phyloP scores from a whole-genome alignment of 2,797 vertebrate species.

The Notolabrus celidotus region DNA sequence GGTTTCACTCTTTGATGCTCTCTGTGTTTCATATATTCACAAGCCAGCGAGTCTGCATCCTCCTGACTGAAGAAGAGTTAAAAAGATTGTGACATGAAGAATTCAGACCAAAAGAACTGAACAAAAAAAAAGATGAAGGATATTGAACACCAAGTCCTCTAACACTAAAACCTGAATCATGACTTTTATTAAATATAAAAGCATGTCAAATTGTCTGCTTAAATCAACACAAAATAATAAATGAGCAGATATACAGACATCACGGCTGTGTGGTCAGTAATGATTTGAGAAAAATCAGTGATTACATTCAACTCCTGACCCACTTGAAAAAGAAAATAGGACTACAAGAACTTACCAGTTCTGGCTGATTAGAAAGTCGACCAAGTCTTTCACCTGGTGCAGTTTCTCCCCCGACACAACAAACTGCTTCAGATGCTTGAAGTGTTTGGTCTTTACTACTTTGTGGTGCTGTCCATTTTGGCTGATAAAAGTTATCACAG shows the following conservation, averaged over 20 bases:
- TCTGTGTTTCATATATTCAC: slow-evolving; percentile 83
- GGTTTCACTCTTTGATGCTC: slow-evolving; percentile 71
- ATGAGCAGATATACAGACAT: too few relatives aligned
- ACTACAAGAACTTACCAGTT: slow-evolving; percentile 80
- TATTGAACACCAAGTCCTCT: too few relatives aligned
- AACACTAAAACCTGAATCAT: too few relatives aligned
- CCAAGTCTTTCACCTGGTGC: slow-evolving; percentile 83
- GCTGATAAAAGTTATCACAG: slow-evolving; percentile 86
- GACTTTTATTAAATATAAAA: too few relatives aligned
- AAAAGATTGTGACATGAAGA: neutral
- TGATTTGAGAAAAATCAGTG: too few relatives aligned
- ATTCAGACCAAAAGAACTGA: neutral
- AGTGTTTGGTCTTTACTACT: slow-evolving; percentile 88
- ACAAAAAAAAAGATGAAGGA: too few relatives aligned
- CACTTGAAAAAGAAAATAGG: too few relatives aligned
- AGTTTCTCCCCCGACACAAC: slow-evolving; percentile 71
- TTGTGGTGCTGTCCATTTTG: slow-evolving; percentile 84
- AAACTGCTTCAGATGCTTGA: slow-evolving; percentile 84
- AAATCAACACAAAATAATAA: too few relatives aligned
- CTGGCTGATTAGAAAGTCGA: slow-evolving; percentile 85
- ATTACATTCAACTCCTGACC: too few relatives aligned
- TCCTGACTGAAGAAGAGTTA: slow-evolving; percentile 81
- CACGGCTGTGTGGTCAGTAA: too few relatives aligned
- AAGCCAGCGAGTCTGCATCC: slow-evolving; percentile 86
- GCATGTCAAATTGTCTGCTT: too few relatives aligned